Evolutionary conservation across 2,888 invertebrate genomes (phyloP), one percentile per base, ranked within the genome.

Genomic region (Syrista parreyssii): DNA sequence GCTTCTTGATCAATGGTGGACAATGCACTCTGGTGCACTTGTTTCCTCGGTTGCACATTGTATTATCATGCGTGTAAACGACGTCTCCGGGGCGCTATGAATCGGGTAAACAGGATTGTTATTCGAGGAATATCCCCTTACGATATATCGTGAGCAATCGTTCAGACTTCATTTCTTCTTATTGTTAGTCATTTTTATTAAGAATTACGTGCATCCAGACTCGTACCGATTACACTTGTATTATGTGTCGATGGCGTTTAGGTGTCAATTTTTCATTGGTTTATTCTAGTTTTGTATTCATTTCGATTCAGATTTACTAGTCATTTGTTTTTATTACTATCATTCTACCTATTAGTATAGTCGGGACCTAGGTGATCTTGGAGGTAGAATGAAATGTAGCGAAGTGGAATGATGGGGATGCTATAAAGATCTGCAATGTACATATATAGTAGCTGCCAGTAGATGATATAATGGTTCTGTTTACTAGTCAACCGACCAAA

Each of bases 111-210:
- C 77, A 77, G 74, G 83, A 82, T 87, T 87, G 85, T 86, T 86
- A 86, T 85, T 87, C 86, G 82, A 84, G 81, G 82, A 86, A 88
- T 86, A 87, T 87, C 83, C 83, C 85, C 81, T 79, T 75, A 32
- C 69, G 71, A 11, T 75, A 81, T 79, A 79, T 36, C 68, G 35
- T 12, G 30, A 71, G 31, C 71, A 55, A 55, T 55, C 55, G 55
- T 55, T 55, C 1, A 55, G 55, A 55, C 23, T 55, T 23, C 12
- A 23, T 55, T 55, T 23, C 68, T 32, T 23, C 33, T 55, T 75
- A 30, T 55, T 32, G 34, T 32, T 68, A 75, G 11, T 69, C 32
- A 31, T 32, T 55, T 55, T 55, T 55, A 55, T 55, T 55, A 55
- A 55, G 55, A 55, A 55, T 55, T 55, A 55, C 55, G 55, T 23